These are phyloP conservation scores for Drosophila limbata DNA, from an alignment of 2,888 invertebrate genomes.

Conservation along the genomic window DNA sequence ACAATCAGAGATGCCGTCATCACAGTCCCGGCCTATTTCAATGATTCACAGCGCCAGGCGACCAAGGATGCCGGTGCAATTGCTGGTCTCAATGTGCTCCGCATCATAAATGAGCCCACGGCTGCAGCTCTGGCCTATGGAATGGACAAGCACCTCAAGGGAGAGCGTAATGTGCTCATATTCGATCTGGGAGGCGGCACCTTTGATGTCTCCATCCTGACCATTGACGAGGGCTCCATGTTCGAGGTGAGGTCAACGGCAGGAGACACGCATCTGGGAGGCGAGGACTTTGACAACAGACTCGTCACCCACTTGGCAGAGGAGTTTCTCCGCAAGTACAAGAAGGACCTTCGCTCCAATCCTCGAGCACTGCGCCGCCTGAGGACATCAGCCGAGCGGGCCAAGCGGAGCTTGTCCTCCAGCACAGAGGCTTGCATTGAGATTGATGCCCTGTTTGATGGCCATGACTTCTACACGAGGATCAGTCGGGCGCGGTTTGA, in stretches of 20 bases:
- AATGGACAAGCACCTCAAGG: constrained; percentile 92
- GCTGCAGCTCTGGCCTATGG: constrained; percentile 97
- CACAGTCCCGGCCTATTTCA: constrained; percentile 96
- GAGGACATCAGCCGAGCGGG: constrained; percentile 91
- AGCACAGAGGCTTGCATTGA: constrained; percentile 91
- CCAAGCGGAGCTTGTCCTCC: constrained; percentile 91
- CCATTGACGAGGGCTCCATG: constrained; percentile 94
- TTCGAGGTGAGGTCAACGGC: constrained; percentile 98
- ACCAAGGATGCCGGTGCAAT: constrained; percentile 97
- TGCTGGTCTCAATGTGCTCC: constrained; percentile 94
- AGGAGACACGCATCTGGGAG: constrained; percentile 97
- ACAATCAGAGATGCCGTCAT: constrained; percentile 94
- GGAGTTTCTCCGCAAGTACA: constrained; percentile 93
- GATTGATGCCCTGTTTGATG: constrained; percentile 91
- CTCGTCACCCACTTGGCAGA: constrained; percentile 94
- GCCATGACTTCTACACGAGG: constrained; percentile 90
- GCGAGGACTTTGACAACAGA: constrained; percentile 94
- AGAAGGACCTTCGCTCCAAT: constrained; percentile 89
- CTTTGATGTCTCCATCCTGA: constrained; percentile 97
- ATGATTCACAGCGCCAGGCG: constrained; percentile 95
- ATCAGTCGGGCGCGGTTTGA: constrained; percentile 91
- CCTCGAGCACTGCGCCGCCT: constrained; percentile 89
- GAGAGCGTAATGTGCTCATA: constrained; percentile 93
- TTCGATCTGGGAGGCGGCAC: constrained; percentile 90
- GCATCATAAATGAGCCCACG: constrained; percentile 97